Conservation (phyloP, 2,797 vertebrate genomes). For the Apodemus agrarius region DNA sequence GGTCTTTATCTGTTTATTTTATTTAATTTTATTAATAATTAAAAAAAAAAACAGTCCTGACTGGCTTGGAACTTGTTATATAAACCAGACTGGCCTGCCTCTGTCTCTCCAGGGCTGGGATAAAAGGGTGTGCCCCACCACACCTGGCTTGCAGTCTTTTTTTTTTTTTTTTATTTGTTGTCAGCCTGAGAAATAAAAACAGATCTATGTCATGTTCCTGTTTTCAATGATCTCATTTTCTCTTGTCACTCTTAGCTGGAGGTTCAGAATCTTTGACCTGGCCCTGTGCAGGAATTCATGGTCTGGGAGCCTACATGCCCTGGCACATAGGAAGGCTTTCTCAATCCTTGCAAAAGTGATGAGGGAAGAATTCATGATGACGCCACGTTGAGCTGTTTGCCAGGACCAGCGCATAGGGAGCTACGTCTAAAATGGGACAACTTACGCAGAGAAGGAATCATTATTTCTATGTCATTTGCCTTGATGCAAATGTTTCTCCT, state of each 20-base stretch:
- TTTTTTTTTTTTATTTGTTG: slow-evolving; percentile 35
- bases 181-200: slow-evolving; percentile 29
- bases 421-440: slow-evolving; percentile 73
- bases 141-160: not conserved
- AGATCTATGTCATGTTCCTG: not conserved
- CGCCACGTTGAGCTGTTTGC: not conserved
- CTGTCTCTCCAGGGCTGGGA: not conserved
- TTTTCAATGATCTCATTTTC: not conserved
- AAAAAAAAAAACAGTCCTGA: not conserved
- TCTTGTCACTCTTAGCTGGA: slow-evolving; percentile 14
- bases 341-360: not conserved
- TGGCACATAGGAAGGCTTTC: not conserved
- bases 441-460: slow-evolving; percentile 74
- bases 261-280: not conserved
- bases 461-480: slow-evolving; percentile 74
- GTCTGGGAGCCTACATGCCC: not conserved
- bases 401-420: slow-evolving; percentile 22
- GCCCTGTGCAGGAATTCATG: not conserved
- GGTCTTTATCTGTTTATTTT: not conserved
- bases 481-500: slow-evolving; percentile 70
- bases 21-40: not conserved
- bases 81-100: not conserved
- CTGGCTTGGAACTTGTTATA: not conserved
- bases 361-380: not conserved
- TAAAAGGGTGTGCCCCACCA: not conserved